phyloP scores from a whole-genome alignment of 2,113 vertebrate species.

The Fukomys damarensis region DNA sequence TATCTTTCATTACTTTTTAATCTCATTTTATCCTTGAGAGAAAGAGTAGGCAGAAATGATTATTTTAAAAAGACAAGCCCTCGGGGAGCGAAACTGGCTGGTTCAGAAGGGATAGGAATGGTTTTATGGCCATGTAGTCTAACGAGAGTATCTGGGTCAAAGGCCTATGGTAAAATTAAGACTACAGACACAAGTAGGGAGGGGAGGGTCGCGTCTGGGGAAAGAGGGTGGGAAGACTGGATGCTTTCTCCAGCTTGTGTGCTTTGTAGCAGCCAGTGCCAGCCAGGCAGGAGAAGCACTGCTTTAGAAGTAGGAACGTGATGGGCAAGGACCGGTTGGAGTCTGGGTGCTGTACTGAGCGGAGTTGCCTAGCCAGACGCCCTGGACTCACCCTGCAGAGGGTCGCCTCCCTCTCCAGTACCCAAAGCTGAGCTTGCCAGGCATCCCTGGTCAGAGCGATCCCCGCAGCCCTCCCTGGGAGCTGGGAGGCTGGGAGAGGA shows the following conservation, averaged over 20 bases:
- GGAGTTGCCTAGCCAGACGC: too few relatives aligned
- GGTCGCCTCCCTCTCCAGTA: background rate
- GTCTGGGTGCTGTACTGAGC: background rate
- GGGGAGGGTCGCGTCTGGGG: background rate
- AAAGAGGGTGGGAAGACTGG: background rate
- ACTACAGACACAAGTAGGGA: background rate
- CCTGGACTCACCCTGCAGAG: background rate
- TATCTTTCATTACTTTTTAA: background rate
- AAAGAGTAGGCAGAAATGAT: background rate
- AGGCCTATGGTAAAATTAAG: background rate
- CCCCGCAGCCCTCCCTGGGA: background rate
- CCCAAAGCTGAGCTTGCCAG: background rate
- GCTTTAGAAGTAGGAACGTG: fast-evolving
- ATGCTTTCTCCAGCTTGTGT: background rate
- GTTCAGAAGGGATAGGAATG: background rate
- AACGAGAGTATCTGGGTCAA: background rate
- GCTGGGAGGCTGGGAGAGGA: background rate
- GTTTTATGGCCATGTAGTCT: background rate
- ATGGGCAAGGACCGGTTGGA: background rate
- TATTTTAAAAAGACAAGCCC: background rate
- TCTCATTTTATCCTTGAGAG: background rate
- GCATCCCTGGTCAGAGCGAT: too few relatives aligned
- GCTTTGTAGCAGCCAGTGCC: background rate
- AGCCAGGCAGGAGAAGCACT: background rate
- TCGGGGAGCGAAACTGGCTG: background rate